Base-by-base conservation (phyloP, 2,113 vertebrate species). In the Takifugu flavidus region DNA sequence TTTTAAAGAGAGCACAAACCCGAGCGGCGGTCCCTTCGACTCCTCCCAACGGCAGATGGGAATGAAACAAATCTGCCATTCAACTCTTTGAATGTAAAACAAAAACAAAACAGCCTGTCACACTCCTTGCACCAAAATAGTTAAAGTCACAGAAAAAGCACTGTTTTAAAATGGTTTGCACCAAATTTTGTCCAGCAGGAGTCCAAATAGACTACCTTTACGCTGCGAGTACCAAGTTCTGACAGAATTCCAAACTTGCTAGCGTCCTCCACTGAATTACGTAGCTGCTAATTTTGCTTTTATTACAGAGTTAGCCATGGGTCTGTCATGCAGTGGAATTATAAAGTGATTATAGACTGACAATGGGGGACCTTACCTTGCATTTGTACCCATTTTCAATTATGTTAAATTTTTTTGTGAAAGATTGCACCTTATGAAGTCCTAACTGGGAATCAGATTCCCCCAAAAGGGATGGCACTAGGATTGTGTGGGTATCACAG, bases 1-100 rank as follows among this genome's bases (percentile, higher is more conserved):
- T 39, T 39, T 39, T 39, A 39, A 39, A 77, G 81, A 91, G 90
- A 89, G 83, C 80, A 71, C 82, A 85, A 87, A 89, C 86, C 69
- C 25, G 59, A 80, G 82, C 2, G 56, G 62, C 59, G 77, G 76
- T 53, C 75, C 80, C 68, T 72, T 77, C 74, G 10, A 20, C 84
- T 77, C 73, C 70, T 85, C 79, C 81, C 75, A 55, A 31, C 3
- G 72, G 79, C 77, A 75, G 63, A 77, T 34, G 73, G 82, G 83
- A 87, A 75, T 85, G 68, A 82, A 85, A 78, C 31, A 13, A 28
- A 46, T 51, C 66, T 81, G 79, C 65, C 75, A 62, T 50, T 78
- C 67, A 72, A 72, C 63, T 45, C n/a, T 43, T 57, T 53, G 56
- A 67, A 60, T 53, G 61, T 55, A 53, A 59, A 67, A 53, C 6